Evolutionary conservation across 1,140 invertebrate genomes (phyloP).

Genomic region (Pemphigus obesinymphae): DNA sequence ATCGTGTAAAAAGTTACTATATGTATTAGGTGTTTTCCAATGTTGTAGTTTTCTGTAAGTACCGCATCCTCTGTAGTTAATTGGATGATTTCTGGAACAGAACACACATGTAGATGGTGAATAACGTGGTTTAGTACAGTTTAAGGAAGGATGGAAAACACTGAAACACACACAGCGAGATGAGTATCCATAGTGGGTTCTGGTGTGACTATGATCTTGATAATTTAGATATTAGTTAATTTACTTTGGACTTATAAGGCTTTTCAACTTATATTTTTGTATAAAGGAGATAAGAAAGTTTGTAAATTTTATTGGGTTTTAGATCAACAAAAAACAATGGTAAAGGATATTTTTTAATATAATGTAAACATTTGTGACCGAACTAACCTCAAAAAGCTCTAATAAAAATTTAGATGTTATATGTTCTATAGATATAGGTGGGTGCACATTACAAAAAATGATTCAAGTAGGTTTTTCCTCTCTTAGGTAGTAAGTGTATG

Average conservation of each 20-base stretch:
- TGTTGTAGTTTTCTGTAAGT: conserved; percentile 45
- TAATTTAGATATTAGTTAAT: conserved; percentile 45
- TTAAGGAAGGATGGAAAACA: conserved; percentile 47
- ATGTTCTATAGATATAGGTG: neutral
- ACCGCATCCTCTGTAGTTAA: conserved; percentile 49
- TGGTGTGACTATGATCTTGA: conserved; percentile 43
- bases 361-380: conserved; percentile 37
- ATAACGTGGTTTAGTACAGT: conserved; percentile 49
- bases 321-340: conserved; percentile 49
- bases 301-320: conserved; percentile 49
- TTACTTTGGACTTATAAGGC: conserved; percentile 45
- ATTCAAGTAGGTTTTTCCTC: conserved; percentile 16
- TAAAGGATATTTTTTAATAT: conserved; percentile 47
- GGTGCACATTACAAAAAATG: neutral
- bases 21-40: neutral
- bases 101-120: conserved; percentile 46
- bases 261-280: conserved; percentile 47
- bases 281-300: conserved; percentile 44
- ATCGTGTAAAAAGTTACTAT: neutral
- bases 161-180: conserved; percentile 50
- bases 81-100: conserved; percentile 49
- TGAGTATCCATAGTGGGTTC: conserved; percentile 47
- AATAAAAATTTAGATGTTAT: neutral
- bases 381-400: neutral
- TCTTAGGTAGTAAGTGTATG: neutral